These are phyloP conservation scores for Mareca penelope DNA, from an alignment of 2,797 vertebrate genomes.

Conservation along the genomic window DNA sequence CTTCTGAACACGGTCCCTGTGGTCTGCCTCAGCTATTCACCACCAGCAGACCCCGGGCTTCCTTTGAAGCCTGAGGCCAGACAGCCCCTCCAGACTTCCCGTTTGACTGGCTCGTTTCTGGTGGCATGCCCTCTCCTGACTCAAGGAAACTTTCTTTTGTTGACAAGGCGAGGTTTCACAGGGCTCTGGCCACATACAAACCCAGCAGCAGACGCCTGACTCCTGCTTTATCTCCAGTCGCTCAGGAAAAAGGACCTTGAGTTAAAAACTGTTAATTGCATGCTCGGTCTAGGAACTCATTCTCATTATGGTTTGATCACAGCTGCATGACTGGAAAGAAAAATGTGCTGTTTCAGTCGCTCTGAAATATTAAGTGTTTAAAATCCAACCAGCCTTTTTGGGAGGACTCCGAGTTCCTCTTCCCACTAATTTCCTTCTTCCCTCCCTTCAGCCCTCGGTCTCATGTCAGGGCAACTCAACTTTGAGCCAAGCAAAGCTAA, in stretches of 20 bases:
- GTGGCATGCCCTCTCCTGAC: not conserved
- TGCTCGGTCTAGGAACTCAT: not conserved
- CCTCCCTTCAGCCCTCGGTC: not conserved
- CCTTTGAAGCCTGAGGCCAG: not conserved
- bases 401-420: not conserved
- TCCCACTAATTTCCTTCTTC: not conserved
- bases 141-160: not conserved
- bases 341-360: not conserved
- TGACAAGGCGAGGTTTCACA: not conserved
- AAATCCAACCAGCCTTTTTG: slow-evolving; percentile 3
- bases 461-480: not conserved
- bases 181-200: not conserved
- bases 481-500: not conserved
- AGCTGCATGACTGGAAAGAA: not conserved
- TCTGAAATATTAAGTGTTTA: not conserved
- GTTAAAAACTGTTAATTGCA: not conserved
- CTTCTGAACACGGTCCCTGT: not conserved
- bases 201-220: not conserved
- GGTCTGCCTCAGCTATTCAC: not conserved
- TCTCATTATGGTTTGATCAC: not conserved
- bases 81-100: not conserved
- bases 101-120: not conserved
- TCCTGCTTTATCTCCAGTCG: not conserved
- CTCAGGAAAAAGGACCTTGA: not conserved
- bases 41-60: not conserved